Percentiles rank a stretch among this genome's conserved stretches.
phyloP scores from a whole-genome alignment of 2,113 vertebrate genomes.

The Solenodon paradoxus region DNA sequence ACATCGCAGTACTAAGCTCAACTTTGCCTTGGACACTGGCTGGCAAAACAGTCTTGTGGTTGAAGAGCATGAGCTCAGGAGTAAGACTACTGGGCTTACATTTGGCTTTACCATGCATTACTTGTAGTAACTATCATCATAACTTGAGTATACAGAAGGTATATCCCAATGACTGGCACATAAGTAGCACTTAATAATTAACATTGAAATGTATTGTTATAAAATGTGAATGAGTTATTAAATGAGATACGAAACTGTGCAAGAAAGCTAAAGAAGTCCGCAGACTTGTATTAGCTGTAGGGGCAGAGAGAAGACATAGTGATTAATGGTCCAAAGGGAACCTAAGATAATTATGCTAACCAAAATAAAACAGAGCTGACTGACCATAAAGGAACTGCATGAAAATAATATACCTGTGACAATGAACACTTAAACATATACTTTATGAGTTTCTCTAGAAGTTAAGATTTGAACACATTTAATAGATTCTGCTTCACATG shows the following conservation, averaged over 20 bases:
- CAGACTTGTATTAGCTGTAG: background rate
- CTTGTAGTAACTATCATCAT: background rate
- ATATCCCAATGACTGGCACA: background rate
- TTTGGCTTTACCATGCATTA: background rate
- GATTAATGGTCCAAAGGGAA: background rate
- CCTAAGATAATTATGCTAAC: background rate
- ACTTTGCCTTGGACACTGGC: background rate
- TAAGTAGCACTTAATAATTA: background rate
- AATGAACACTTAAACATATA: background rate
- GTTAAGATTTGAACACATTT: background rate
- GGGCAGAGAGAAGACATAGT: background rate
- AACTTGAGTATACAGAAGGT: too few relatives aligned
- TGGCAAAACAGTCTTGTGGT: background rate
- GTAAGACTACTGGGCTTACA: background rate
- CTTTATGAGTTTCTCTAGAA: background rate
- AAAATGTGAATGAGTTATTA: background rate
- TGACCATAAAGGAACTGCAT: background rate
- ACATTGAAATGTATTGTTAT: background rate
- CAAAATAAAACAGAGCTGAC: slow-evolving; percentile 24
- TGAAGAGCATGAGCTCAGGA: background rate
- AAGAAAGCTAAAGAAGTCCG: background rate
- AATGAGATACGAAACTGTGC: background rate
- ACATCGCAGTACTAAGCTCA: background rate
- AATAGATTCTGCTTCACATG: background rate
- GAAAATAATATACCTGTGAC: background rate